Conservation (phyloP, 1,140 invertebrate genomes). For the Luehdorfia chinensis region DNA sequence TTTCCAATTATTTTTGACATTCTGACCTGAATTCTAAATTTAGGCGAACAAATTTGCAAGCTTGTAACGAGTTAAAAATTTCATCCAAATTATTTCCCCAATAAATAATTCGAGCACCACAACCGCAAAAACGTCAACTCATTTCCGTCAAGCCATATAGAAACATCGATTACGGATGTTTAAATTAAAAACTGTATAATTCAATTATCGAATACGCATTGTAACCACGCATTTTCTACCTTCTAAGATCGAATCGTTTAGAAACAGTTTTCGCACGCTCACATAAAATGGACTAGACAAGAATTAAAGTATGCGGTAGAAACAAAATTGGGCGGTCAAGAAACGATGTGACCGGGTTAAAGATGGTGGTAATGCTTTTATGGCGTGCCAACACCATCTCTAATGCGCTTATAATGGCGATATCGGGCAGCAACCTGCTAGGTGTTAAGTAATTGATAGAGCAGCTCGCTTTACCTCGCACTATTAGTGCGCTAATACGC, state of each 20-base stretch:
- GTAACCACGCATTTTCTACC: conserved; percentile 21
- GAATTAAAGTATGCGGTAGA: conserved; percentile 51
- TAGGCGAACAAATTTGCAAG: too few species aligned
- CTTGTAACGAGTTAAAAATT: too few species aligned
- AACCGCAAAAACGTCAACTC: conserved; percentile 29
- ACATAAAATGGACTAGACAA: conserved; percentile 45
- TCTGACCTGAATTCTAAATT: too few species aligned
- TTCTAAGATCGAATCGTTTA: conserved; percentile 20
- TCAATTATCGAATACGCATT: conserved; percentile 33
- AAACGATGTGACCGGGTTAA: conserved; percentile 73
- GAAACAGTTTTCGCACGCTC: conserved; percentile 57
- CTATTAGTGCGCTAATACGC: conserved; percentile 51
- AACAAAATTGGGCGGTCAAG: conserved; percentile 61
- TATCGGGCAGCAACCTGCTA: conserved; percentile 51
- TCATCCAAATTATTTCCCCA: background rate
- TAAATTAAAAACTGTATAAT: conserved; percentile 64
- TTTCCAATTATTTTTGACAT: too few species aligned
- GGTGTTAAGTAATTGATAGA: conserved; percentile 68
- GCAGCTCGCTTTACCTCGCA: conserved; percentile 46
- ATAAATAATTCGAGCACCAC: conserved; percentile 10
- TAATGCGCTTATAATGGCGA: conserved; percentile 70
- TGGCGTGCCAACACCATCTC: conserved; percentile 66
- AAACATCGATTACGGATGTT: conserved; percentile 41
- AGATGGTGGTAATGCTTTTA: conserved; percentile 60
- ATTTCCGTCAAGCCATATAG: conserved; percentile 8